These are phyloP conservation scores for Cavia porcellus DNA, from an alignment of 2,113 vertebrate species.

Conservation along the genomic window DNA sequence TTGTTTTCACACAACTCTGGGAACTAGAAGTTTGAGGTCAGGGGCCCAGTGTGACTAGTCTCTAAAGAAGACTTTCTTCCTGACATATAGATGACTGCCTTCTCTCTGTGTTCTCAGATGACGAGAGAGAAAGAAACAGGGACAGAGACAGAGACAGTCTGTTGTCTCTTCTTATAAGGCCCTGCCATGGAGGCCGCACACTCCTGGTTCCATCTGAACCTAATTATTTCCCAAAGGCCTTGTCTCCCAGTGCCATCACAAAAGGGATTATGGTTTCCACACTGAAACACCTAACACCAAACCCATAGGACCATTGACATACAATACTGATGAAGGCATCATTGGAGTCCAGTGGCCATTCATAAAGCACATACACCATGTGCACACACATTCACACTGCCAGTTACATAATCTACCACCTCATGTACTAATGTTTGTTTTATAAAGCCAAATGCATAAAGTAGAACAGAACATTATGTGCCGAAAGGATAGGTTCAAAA, in stretches of 20 bases:
- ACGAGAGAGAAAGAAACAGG: not conserved
- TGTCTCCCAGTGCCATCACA: not conserved
- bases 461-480: not conserved
- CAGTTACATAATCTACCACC: not conserved
- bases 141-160: not conserved
- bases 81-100: not conserved
- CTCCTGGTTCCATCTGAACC: not conserved
- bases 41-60: not conserved
- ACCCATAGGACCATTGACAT: not conserved
- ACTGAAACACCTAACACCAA: not conserved
- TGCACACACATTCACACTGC: too few species aligned
- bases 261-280: not conserved
- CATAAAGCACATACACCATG: accelerated
- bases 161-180: not conserved
- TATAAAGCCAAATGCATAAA: not conserved
- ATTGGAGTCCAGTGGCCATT: not conserved
- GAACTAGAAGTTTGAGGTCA: not conserved
- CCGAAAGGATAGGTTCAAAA: not conserved
- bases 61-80: not conserved
- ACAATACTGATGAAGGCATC: not conserved
- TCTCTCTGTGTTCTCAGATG: not conserved
- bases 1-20: not conserved
- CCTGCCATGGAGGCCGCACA: not conserved
- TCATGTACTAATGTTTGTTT: not conserved
- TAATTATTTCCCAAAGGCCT: not conserved